Evolutionary conservation across 2,797 vertebrate species (phyloP).

Genomic region (Todus mexicanus): DNA sequence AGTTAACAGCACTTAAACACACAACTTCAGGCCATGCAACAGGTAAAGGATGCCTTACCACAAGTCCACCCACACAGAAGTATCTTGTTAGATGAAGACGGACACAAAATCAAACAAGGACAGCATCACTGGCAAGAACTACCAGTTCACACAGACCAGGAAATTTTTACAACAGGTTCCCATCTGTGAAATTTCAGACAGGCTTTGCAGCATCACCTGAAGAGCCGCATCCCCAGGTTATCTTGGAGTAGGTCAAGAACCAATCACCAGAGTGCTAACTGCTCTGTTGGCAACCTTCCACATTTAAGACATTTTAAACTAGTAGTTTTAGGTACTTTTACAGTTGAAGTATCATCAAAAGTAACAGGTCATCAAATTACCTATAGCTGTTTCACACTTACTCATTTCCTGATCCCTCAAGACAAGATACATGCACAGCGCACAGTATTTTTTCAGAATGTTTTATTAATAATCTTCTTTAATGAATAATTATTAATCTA

Average conservation of each 20-base stretch:
- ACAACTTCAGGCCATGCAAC: not conserved
- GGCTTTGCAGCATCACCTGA: not conserved
- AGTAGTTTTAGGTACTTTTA: not conserved
- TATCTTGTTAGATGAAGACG: not conserved
- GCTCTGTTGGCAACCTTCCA: not conserved
- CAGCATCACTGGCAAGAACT: not conserved
- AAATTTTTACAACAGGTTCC: not conserved
- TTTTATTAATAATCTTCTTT: not conserved
- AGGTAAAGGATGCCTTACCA: not conserved
- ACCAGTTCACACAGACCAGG: not conserved
- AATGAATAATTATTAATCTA: not conserved
- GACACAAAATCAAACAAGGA: not conserved
- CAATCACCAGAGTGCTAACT: not conserved
- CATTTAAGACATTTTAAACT: not conserved
- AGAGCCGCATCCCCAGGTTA: not conserved
- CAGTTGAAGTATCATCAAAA: not conserved
- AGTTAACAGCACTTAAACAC: not conserved
- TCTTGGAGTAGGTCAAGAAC: not conserved
- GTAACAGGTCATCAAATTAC: not conserved
- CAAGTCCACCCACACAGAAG: not conserved
- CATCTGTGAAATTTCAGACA: not conserved
- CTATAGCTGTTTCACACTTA: not conserved
- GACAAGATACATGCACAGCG: not conserved
- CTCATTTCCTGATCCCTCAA: not conserved
- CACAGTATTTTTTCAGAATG: not conserved